These are phyloP conservation scores for Pocillopora verrucosa DNA, from an alignment of 64 coral and sea anemone genomes.

Conservation along the genomic window DNA sequence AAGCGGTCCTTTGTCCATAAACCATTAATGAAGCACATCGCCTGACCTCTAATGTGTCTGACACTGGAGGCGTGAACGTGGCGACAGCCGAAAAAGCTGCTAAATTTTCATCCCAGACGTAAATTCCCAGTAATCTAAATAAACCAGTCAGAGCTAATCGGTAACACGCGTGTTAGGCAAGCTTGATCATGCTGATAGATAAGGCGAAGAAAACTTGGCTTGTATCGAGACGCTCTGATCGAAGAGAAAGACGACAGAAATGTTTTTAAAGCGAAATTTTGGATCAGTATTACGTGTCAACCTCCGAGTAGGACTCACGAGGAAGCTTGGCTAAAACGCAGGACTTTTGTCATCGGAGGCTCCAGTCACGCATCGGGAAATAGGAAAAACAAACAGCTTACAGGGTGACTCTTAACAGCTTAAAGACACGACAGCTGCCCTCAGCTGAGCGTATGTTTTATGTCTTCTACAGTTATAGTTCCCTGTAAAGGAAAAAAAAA, in stretches of 20 bases:
- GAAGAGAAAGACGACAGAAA: not conserved
- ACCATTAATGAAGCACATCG: not conserved
- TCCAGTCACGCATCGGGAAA: conserved; percentile 1
- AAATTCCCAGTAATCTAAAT: conserved; percentile 13
- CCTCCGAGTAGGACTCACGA: not conserved
- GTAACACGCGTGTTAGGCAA: not conserved
- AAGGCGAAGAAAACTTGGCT: not conserved
- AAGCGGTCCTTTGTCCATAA: not conserved
- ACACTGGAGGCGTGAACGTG: conserved; percentile 30
- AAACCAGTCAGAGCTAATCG: conserved; percentile 13
- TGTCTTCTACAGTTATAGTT: conserved; percentile 8
- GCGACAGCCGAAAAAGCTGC: conserved; percentile 34
- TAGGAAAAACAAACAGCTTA: not conserved
- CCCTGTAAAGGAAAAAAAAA: not conserved
- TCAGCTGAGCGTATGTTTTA: conserved; percentile 11
- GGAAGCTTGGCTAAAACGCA: not conserved
- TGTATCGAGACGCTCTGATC: not conserved
- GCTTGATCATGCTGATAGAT: not conserved
- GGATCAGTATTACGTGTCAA: not conserved
- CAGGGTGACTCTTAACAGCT: not conserved
- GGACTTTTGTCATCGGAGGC: not conserved
- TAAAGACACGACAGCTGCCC: not conserved
- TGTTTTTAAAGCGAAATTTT: not conserved
- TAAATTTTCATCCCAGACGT: conserved; percentile 19
- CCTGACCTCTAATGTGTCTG: not conserved